Base-by-base conservation (phyloP, 2,888 invertebrate genomes). In the Rhagonycha fulva region DNA sequence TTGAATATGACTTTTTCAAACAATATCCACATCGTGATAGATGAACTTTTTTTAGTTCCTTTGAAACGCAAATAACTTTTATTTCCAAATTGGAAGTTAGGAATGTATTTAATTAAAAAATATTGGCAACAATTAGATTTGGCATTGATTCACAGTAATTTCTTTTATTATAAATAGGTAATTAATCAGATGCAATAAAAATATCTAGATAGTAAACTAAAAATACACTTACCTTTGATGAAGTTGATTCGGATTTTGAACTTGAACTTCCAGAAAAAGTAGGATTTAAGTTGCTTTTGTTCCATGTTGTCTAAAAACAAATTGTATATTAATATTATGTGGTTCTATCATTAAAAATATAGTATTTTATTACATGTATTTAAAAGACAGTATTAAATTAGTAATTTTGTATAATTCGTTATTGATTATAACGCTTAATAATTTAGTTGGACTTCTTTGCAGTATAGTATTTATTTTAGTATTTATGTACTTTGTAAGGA, bases 231-330 rank as follows among this genome's bases (percentile, higher is more conserved):
- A 80, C 80, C 78, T 80, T 80, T 69, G 77, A 76, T 47, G 78
- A 73, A 11, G 74, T 47, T 30, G 78, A 14, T 63, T 80, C 80
- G 70, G 76, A 72, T 69, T 80, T 80, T 74, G 76, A 76, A 75
- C 74, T 78, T 71, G 80, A 78, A 76, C 75, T 79, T 75, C 73
- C 74, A 67, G 71, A 72, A 68, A 78, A 78, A 23, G 76, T 76
- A 66, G 80, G 74, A 76, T 71, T 79, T 75, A 72, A 32, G 68
- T 75, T 77, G 72, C 73, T 79, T 78, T 82, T 82, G 78, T 75
- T 80, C 82, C 82, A 82, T 71, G 80, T 75, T 68, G 80, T 79
- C 82, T 82, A 72, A 71, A 78, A 80, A 62, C n/a, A 47, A 47
- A 47, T 47, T n/a, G 5, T 47, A 47, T 47, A 47, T 47, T 47